Evolutionary conservation across 2,888 invertebrate species (phyloP).

Genomic region (Dynastes maya): DNA sequence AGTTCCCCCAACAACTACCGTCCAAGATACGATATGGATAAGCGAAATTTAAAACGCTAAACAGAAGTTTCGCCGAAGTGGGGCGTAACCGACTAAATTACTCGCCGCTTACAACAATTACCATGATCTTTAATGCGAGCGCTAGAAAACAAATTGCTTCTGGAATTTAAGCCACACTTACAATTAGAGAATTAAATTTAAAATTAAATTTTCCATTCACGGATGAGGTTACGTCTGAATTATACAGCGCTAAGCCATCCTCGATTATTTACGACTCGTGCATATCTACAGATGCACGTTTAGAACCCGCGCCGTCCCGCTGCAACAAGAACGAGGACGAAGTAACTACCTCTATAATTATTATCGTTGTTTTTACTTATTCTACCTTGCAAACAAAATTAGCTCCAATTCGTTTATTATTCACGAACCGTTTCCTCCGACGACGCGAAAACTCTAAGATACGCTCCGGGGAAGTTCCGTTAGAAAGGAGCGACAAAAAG

Average conservation of each 20-base stretch:
- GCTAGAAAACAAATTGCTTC: conserved; percentile 15
- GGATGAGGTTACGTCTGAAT: conserved; percentile 18
- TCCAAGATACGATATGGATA: not conserved
- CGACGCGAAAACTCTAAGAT: too few relatives aligned
- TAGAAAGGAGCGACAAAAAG: too few relatives aligned
- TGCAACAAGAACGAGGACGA: conserved; percentile 1
- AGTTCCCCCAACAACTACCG: not conserved
- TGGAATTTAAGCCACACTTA: conserved; percentile 17
- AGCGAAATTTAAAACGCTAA: not conserved
- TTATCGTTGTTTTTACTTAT: conserved; percentile 16
- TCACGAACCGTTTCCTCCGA: not conserved
- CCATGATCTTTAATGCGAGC: not conserved
- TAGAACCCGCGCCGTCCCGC: not conserved
- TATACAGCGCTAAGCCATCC: not conserved
- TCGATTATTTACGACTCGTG: too few relatives aligned
- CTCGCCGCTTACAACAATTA: not conserved
- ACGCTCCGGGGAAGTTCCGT: too few relatives aligned
- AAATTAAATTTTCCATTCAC: conserved; percentile 29
- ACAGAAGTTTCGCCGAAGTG: not conserved
- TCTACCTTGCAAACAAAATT: conserved; percentile 29
- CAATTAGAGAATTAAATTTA: conserved; percentile 24
- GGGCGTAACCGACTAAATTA: not conserved
- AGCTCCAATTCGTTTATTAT: conserved; percentile 15
- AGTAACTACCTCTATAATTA: conserved; percentile 14
- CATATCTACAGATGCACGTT: too few relatives aligned